Percentiles rank a stretch among this genome's conserved stretches.
phyloP scores from a whole-genome alignment of 2,888 invertebrate genomes.

The Pseudanteris insignis region DNA sequence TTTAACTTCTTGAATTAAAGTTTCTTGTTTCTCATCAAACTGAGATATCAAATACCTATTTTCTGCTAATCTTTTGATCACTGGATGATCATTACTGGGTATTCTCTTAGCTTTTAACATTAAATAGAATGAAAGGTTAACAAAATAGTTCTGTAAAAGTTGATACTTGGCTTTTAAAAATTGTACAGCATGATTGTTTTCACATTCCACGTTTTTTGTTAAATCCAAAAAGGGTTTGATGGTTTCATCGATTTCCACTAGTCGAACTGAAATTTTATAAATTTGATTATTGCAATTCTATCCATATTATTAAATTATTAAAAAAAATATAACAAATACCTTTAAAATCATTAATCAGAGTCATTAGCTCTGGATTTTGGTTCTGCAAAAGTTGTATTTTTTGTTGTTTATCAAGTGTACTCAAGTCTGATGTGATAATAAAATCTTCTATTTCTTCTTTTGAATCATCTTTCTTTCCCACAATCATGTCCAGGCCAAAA shows the following conservation, averaged over 20 bases:
- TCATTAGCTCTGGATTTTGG: conserved; percentile 87
- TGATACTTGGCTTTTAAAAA: conserved; percentile 78
- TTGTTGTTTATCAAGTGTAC: conserved; percentile 78
- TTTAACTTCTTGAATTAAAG: too few relatives aligned
- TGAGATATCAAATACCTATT: conserved; percentile 3
- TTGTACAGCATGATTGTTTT: conserved; percentile 73
- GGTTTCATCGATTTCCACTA: conserved; percentile 74
- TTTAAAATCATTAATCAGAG: conserved; percentile 82
- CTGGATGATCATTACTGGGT: conserved; percentile 85
- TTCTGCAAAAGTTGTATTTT: conserved; percentile 81
- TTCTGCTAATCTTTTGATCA: conserved; percentile 84
- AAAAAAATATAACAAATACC: conserved; percentile 52
- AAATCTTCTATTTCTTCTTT: conserved; percentile 64
- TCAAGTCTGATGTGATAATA: conserved; percentile 79
- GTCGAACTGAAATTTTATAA: conserved; percentile 62
- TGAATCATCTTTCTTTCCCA: conserved; percentile 54
- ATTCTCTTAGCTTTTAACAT: conserved; percentile 81
- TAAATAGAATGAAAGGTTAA: conserved; percentile 87
- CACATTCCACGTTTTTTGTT: conserved; percentile 71
- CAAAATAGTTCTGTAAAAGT: conserved; percentile 80
- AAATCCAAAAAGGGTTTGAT: conserved; percentile 76
- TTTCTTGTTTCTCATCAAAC: conserved; percentile 18
- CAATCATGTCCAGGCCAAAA: conserved; percentile 72
- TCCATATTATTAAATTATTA: neutral
- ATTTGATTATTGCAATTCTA: too few relatives aligned